Percentiles rank a stretch among this genome's conserved stretches.
phyloP scores from a whole-genome alignment of 2,797 vertebrate species.

The Sebastes diploproa region DNA sequence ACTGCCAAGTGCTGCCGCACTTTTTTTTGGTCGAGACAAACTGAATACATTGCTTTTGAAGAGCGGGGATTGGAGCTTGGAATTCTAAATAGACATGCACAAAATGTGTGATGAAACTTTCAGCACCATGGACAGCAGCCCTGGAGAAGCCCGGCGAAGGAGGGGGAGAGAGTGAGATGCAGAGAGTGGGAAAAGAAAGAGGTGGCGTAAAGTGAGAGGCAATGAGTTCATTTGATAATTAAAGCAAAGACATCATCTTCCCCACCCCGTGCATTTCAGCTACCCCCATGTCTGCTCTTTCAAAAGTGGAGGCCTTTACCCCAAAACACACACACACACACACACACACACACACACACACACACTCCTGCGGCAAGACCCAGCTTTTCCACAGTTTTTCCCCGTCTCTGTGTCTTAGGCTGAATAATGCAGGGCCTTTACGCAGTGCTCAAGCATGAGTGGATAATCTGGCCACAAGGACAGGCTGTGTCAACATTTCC shows the following conservation, averaged over 20 bases:
- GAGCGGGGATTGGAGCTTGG: constrained; percentile 52
- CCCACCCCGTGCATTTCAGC: constrained; percentile 30
- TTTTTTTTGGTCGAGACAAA: constrained; percentile 64
- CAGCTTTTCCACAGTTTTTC: constrained; percentile 46
- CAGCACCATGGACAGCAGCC: constrained; percentile 83
- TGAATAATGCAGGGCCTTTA: constrained; percentile 83
- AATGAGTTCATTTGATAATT: constrained; percentile 70
- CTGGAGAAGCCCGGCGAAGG: constrained; percentile 16
- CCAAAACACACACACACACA: constrained; percentile 5
- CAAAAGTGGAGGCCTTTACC: constrained; percentile 45
- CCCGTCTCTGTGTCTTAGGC: constrained; percentile 64
- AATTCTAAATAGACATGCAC: constrained; percentile 58
- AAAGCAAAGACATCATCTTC: constrained; percentile 54
- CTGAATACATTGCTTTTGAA: constrained; percentile 75
- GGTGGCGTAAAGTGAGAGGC: constrained; percentile 26
- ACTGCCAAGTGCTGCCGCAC: constrained; percentile 61
- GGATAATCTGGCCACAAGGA: constrained; percentile 83
- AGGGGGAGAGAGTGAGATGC: background rate
- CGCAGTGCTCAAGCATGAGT: constrained; percentile 79
- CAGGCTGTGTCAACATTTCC: constrained; percentile 79
- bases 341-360: constrained; percentile 4
- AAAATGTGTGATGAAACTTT: constrained; percentile 78
- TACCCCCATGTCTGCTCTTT: constrained; percentile 39
- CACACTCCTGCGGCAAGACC: constrained; percentile 49
- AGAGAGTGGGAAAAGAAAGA: background rate